Percentiles rank a stretch among this genome's conserved stretches.
These are phyloP conservation scores for Pyxicephalus adspersus DNA, from an alignment of 2,113 vertebrate species.

Conservation along the genomic window DNA sequence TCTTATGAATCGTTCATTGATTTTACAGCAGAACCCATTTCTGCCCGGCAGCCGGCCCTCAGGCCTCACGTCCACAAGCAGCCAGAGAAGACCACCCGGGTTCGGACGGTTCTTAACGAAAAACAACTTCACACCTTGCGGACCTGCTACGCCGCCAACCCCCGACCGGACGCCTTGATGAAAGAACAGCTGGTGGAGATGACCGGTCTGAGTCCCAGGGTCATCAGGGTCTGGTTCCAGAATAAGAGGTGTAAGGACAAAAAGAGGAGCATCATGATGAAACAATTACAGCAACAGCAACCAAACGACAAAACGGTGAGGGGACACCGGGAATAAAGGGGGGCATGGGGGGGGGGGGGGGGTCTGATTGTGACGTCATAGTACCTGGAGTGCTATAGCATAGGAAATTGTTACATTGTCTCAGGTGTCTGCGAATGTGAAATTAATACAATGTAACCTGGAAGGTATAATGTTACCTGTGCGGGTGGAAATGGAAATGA, in stretches of 20 bases:
- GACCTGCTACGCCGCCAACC: conserved; percentile 98
- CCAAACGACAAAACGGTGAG: conserved; percentile 97
- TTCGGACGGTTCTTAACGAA: conserved; percentile 96
- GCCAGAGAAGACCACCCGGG: conserved; percentile 96
- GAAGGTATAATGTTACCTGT: too few relatives aligned
- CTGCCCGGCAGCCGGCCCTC: conserved; percentile 91
- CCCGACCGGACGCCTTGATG: conserved; percentile 97
- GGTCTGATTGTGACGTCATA: neutral
- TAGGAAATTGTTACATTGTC: too few relatives aligned
- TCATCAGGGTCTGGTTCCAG: conserved; percentile 99
- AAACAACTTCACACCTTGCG: conserved; percentile 98
- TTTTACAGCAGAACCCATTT: conserved; percentile 94
- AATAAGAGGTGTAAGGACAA: conserved; percentile 99
- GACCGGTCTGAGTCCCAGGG: conserved; percentile 95
- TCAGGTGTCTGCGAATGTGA: too few relatives aligned
- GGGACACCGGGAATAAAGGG: neutral
- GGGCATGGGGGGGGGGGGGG: neutral
- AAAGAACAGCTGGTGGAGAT: conserved; percentile 99
- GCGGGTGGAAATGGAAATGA: too few relatives aligned
- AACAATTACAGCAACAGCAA: conserved; percentile 96
- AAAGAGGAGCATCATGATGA: conserved; percentile 94
- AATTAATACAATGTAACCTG: too few relatives aligned
- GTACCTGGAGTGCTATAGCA: too few relatives aligned
- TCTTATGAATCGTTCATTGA: conserved; percentile 63
- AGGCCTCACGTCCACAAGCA: conserved; percentile 97